phyloP scores from a whole-genome alignment of 64 coral and sea anemone genomes.

The Orbicella faveolata region DNA sequence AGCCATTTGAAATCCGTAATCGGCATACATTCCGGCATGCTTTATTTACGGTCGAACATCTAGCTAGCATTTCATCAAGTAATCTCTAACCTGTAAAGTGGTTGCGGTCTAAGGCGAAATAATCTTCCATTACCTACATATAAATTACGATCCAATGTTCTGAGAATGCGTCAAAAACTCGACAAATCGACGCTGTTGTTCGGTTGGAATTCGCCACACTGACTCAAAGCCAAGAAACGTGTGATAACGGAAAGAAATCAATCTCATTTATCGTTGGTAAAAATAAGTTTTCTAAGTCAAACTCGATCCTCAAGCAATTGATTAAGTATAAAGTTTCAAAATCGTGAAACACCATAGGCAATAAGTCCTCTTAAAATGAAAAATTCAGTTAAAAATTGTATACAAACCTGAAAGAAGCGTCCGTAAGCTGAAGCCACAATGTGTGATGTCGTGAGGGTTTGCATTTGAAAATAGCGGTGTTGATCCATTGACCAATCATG shows the following conservation, averaged over 20 bases:
- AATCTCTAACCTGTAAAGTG: background rate
- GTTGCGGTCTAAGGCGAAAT: background rate
- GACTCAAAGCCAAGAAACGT: background rate
- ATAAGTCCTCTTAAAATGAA: background rate
- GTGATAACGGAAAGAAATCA: conserved; percentile 12
- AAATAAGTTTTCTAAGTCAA: background rate
- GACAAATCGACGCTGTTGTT: background rate
- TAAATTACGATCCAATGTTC: background rate
- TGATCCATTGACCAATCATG: conserved; percentile 61
- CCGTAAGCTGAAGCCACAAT: background rate
- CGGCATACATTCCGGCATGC: background rate
- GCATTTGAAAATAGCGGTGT: conserved; percentile 71
- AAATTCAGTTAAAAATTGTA: background rate
- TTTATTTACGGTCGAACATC: background rate
- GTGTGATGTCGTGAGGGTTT: background rate
- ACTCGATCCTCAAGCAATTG: background rate
- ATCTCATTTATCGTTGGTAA: background rate
- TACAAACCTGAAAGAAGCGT: conserved; percentile 23
- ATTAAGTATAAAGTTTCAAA: background rate
- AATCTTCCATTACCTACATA: background rate
- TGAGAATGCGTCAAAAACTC: background rate
- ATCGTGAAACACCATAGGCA: background rate
- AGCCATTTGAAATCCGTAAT: background rate
- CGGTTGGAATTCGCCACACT: background rate
- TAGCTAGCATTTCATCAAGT: background rate